Base-by-base conservation (phyloP, 1,140 invertebrate genomes). In the Liolophura sinensis region DNA sequence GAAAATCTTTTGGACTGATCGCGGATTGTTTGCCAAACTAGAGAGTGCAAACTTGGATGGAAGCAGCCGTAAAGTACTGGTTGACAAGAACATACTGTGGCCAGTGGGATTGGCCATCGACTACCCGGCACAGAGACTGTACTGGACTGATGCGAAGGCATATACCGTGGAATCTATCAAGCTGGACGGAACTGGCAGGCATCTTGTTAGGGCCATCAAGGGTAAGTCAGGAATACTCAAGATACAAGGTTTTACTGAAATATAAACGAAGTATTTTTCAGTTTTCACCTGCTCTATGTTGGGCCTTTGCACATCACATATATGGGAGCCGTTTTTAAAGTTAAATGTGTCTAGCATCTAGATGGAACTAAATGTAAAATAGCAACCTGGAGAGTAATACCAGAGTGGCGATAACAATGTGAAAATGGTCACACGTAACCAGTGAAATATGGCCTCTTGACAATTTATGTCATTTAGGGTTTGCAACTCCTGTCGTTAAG, bases 31-130 rank as follows among this genome's bases (percentile, higher is more conserved):
- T 46, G 70, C 81, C 3, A 97, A 97, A 81, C 98, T 99, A 70
- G 96, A 99, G 86, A 86, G 95, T 22, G 89, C 93, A 20, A 97
- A 95, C 92, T 94, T 99, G 91, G 96, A 99, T 75, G 97, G 97
- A 0, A 92, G 89, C 0, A 91, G 92, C 75, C 86, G 95, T 5
- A 87, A 90, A 64, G 88, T 91, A 0, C 76, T 99, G 4, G 91
- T 98, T 0, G 89, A 89, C 0, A 91, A 92, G 56, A 87, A 89
- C 67, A 88, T 99, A 11, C 88, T 91, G 11, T 92, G 92, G 82
- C 96, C 97, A 0, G 90, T 92, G 4, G 94, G 94, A 0, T 77
- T 99, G 1, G 88, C 93, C 0, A 90, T 99, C 20, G 97, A 99
- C 80, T 77, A 79, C 61, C 88, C 90, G 0, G 95, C 95, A 89